Conservation (phyloP, 2,797 vertebrate species). For the Squalus acanthias region DNA sequence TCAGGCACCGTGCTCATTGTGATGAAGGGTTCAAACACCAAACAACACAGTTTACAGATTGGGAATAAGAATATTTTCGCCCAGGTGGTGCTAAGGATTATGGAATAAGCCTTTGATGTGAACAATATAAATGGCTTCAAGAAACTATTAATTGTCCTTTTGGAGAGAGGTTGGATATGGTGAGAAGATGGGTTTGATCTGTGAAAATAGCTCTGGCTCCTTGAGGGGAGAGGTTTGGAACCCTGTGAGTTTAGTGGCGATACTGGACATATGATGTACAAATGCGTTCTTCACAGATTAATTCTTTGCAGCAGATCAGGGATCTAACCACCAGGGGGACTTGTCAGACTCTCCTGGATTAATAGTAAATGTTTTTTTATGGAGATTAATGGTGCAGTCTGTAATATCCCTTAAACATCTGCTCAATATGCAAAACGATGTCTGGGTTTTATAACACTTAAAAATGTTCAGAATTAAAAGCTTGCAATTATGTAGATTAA, state of each 20-base stretch:
- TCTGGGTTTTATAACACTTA: background rate
- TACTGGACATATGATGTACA: background rate
- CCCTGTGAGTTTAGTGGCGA: background rate
- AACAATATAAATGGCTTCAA: too few relatives aligned
- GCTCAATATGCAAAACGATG: constrained; percentile 4
- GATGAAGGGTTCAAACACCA: background rate
- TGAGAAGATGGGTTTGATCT: background rate
- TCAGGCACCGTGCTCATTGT: background rate
- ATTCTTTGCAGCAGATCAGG: background rate
- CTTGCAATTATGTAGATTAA: background rate
- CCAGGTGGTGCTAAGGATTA: background rate
- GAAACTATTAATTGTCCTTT: too few relatives aligned
- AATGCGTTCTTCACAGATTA: background rate
- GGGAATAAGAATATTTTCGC: background rate
- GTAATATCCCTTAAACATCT: constrained; percentile 8
- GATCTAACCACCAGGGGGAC: background rate
- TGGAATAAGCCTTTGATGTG: too few relatives aligned
- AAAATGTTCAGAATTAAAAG: background rate
- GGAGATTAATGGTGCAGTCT: background rate
- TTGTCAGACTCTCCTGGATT: constrained; percentile 4
- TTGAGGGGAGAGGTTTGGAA: background rate
- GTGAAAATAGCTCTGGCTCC: background rate
- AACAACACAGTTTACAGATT: background rate
- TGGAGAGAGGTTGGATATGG: too few relatives aligned
- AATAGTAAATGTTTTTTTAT: background rate